Evolutionary conservation across 2,113 vertebrate genomes (phyloP), one percentile per base, ranked within the genome.

Genomic region (Stictonetta naevosa): DNA sequence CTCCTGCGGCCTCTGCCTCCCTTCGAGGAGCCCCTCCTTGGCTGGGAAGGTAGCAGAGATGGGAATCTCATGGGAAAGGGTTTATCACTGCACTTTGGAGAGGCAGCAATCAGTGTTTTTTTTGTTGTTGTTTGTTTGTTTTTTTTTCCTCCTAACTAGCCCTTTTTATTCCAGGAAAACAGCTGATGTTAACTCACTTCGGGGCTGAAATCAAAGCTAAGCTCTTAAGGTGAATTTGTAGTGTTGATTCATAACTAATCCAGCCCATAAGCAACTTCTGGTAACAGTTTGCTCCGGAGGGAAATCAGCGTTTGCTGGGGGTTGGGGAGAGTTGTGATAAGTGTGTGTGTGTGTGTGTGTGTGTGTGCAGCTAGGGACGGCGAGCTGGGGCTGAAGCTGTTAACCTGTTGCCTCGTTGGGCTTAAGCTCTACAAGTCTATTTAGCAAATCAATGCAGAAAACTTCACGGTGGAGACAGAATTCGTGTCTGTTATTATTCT

Each of bases 401-500:
- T 48, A 69, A 46, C 18, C 26, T 15, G 18, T 33, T 48, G 52
- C 34, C 3, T 11, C 0, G 1, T 8, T 29, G 36, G 90, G 23
- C 50, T 74, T 33, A 36, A 77, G 26, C 33, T 55, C 33, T 22
- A 8, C 31, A 3, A 38, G 36, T 8, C 79, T 36, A 16, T 50
- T 53, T 8, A 34, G 58, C 36, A 73, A 52, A 72, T 56, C 3
- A 11, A 14, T 25, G 38, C 25, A 44, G 63, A 31, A 36, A 66
- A 11, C 33, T 58, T 53, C 23, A 4, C 5, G 29, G 22, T 15
- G 40, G 64, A 33, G 38, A 31, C 26, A 55, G 28, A 68, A 11
- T 25, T 73, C 2, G 1, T 9, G 16, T 8, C 56, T 0, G 0
- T 31, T 1, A 0, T 59, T 46, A 28, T 33, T 86, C 68, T 36